Evolutionary conservation across 2,888 invertebrate genomes (phyloP), one percentile per base, ranked within the genome.

Genomic region (Tachina grossa): DNA sequence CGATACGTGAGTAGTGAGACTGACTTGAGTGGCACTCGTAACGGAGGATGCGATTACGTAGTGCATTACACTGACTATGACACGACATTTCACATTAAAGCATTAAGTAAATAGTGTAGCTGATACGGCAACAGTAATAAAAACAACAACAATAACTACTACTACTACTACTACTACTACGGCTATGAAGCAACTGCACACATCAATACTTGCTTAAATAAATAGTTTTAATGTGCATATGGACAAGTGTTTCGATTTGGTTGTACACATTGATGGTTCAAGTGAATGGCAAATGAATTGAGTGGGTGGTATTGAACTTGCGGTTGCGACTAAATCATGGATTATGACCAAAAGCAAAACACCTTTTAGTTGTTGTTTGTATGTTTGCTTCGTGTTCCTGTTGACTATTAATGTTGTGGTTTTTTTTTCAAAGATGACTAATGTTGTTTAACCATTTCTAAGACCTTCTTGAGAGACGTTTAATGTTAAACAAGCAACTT

Each of bases 251-350:
- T 79, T 43, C 41, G 49, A 45, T 74, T n/a, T n/a, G 14, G 51
- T 19, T 51, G 74, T 68, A 31, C 31, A 31, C 31, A 57, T 31
- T 75, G 61, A 45, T 9, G 53, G 13, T 61, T 75, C 45, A 75
- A 77, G 83, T 83, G 65, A 77, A 83, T 83, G 83, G 83, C 47
- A 65, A 65, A 8, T 57, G 47, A 43, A 83, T 19, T 47, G 72
- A 79, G 85, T 82, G 85, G 85, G 85, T 85, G 82, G 78, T 83
- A 79, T 79, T 85, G 82, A 83, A 85, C 85, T 85, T 85, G 85
- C 75, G 85, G 83, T 85, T 79, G 76, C 71, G 59, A 59, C 59
- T 66, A 83, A 79, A 83, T 65, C 78, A 71, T 41, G 49, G 76
- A 79, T 69, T 79, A 76, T 79, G 66, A 74, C 78, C 85, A 83